Evolutionary conservation across 2,113 vertebrate genomes (phyloP).

Genomic region (Pogona vitticeps): DNA sequence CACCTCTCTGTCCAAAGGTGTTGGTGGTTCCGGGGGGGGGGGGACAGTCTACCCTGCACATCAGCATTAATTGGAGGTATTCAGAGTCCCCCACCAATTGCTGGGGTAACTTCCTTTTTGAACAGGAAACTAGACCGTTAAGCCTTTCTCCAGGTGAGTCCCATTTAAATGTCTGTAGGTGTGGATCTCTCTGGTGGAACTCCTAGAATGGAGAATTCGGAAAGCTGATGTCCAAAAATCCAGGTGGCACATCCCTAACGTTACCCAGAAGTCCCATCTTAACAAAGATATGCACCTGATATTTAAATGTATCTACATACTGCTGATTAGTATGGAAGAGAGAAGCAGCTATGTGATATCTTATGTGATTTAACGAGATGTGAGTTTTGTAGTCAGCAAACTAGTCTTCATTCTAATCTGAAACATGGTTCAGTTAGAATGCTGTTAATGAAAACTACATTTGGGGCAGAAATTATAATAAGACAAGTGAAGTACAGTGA

Average conservation of each 20-base stretch:
- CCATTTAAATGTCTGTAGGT: too few relatives aligned
- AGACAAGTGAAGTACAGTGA: not conserved
- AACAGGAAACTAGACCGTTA: not conserved
- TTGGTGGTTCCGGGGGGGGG: too few relatives aligned
- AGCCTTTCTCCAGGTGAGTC: too few relatives aligned
- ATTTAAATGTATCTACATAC: not conserved
- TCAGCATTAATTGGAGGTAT: not conserved
- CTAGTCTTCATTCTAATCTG: not conserved
- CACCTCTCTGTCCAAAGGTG: not conserved
- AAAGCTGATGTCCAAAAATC: too few relatives aligned
- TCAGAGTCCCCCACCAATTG: too few relatives aligned
- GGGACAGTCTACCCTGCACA: not conserved
- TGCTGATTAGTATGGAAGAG: not conserved
- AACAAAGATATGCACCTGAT: not conserved
- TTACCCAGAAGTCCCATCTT: not conserved
- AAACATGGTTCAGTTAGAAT: not conserved
- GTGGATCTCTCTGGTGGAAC: too few relatives aligned
- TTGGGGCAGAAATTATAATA: not conserved
- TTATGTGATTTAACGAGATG: not conserved
- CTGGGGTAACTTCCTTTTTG: not conserved
- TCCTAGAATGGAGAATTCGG: too few relatives aligned
- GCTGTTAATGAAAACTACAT: not conserved
- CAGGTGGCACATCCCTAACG: too few relatives aligned
- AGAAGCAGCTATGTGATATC: not conserved
- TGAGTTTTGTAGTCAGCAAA: not conserved